A percentile compares a stretch with the other conserved stretches of the same genome.
phyloP scores from a whole-genome alignment of 2,113 vertebrate species.

The Boulengeromyrus knoepffleri region DNA sequence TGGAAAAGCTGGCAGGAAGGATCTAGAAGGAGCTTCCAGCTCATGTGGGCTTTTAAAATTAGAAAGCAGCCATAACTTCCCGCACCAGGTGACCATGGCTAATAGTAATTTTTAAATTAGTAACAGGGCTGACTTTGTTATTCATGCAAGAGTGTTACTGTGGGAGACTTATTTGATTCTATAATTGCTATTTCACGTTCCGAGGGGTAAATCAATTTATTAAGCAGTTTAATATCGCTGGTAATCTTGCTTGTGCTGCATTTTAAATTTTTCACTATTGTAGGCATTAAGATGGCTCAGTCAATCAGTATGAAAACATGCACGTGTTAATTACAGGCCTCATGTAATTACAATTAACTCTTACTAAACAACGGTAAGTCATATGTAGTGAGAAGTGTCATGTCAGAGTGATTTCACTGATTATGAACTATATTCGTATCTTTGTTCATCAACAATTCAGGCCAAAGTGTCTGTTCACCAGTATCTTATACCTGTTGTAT shows the following conservation, averaged over 20 bases:
- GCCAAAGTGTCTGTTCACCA: not conserved
- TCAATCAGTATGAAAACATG: not conserved
- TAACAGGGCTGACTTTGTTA: not conserved
- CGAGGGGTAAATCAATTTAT: constrained; percentile 1
- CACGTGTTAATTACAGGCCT: not conserved
- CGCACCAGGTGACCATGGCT: not conserved
- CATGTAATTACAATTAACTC: not conserved
- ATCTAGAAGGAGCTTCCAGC: not conserved
- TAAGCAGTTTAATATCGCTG: not conserved
- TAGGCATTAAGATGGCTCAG: not conserved
- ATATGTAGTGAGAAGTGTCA: not conserved
- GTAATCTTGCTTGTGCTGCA: not conserved
- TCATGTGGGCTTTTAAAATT: not conserved
- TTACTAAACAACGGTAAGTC: not conserved
- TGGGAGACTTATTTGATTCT: constrained; percentile 1
- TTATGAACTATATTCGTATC: not conserved
- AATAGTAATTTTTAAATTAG: not conserved
- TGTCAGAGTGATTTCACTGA: not conserved
- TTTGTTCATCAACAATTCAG: not conserved
- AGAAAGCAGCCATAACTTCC: not conserved
- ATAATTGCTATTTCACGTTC: constrained; percentile 7
- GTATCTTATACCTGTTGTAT: not conserved
- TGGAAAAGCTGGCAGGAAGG: not conserved
- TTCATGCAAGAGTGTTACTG: not conserved
- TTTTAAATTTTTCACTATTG: not conserved